Base-by-base conservation (phyloP, 1,140 invertebrate genomes). In the Caligus rogercresseyi region DNA sequence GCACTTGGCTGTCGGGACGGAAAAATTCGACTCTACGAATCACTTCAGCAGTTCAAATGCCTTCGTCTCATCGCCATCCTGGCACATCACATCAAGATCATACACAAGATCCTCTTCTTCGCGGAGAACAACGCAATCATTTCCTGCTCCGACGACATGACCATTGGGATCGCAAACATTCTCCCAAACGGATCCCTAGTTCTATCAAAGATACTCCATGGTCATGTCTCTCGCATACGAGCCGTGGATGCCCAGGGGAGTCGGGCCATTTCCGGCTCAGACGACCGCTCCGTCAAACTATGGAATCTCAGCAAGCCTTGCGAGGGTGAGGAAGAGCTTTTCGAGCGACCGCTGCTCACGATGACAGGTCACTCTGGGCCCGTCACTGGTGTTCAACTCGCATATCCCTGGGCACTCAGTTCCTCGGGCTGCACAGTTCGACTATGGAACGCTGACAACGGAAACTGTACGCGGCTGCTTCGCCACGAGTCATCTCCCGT, bases 91-190 rank as follows among this genome's bases (percentile, higher is more conserved):
- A 60, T 19, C 16, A 25, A 25, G 18, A 25, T 25, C 1, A 31
- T 60, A 3, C 57, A 60, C 25, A 26, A 18, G 15, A 43, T 60
- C 23, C 31, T 43, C 7, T 25, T 26, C 3, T 60, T 60, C 20
- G 16, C 23, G 2, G 26, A 60, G 7, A 56, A 20, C 16, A 43
- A 60, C 21, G 16, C 16, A 20, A 25, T 60, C 23, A 18, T 60
- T 2, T 60, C 57, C 1, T 60, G 57, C 57, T 60, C 57, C 16
- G 57, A 60, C 43, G 57, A 60, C n/a, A 60, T 60, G 57, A 26
- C 57, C 14, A 19, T 60, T 25, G 57, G 57, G 3, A 43, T 60
- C 23, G 57, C 25, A 2, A 26, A 25, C 24, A 60, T 60, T 31
- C 57, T 31, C 16, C 24, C 23, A 14, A 43, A 60, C 25, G 57